phyloP scores from a whole-genome alignment of 2,888 invertebrate species.

The Pomacea canaliculata region DNA sequence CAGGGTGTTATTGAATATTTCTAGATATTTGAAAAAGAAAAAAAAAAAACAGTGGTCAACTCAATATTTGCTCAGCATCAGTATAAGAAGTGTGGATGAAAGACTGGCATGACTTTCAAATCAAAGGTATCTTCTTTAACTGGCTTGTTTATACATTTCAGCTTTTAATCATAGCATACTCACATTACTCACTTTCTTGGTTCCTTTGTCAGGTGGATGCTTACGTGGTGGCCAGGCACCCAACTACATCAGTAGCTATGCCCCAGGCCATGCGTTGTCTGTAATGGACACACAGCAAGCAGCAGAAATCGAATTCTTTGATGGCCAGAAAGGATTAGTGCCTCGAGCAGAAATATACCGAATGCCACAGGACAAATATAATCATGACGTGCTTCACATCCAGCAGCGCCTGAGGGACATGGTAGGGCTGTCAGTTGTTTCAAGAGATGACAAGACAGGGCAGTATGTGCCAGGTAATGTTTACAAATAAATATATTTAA shows the following conservation, averaged over 20 bases:
- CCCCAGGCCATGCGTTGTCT: conserved; percentile 54
- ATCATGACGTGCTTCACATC: conserved; percentile 58
- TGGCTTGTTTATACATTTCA: too few relatives aligned
- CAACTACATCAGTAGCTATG: conserved; percentile 60
- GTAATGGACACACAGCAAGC: conserved; percentile 18
- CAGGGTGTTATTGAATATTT: too few relatives aligned
- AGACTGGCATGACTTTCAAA: too few relatives aligned
- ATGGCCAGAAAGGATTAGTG: conserved; percentile 46
- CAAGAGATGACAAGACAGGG: conserved; percentile 28
- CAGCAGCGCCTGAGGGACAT: conserved; percentile 51
- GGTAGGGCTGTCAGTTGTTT: conserved; percentile 52
- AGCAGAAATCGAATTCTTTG: conserved; percentile 53
- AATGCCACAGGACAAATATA: conserved; percentile 46
- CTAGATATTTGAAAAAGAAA: too few relatives aligned
- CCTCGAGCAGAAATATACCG: conserved; percentile 52
- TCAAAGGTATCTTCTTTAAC: too few relatives aligned
- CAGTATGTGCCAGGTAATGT: conserved; percentile 30
- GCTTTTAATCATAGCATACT: too few relatives aligned
- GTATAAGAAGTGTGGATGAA: too few relatives aligned
- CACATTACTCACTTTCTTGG: too few relatives aligned
- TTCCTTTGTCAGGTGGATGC: conserved; percentile 40
- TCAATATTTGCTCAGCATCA: too few relatives aligned
- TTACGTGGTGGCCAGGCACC: conserved; percentile 59
- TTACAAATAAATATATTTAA: not conserved
- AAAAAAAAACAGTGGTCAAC: too few relatives aligned